phyloP scores from a whole-genome alignment of 35 echinoderm and acorn worm genomes.

The Anneissia japonica region DNA sequence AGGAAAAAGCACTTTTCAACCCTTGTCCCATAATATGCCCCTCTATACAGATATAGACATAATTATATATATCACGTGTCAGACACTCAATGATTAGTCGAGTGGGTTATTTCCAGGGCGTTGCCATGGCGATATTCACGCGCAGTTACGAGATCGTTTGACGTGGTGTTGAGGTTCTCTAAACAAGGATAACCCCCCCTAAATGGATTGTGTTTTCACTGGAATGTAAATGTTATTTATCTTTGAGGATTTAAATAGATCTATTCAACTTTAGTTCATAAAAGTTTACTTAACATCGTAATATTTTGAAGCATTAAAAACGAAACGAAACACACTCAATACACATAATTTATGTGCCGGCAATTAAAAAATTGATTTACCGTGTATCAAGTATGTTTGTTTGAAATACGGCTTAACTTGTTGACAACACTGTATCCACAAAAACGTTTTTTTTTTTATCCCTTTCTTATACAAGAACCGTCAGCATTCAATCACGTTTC shows the following conservation, averaged over 20 bases:
- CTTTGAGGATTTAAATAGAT: not conserved
- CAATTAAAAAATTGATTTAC: not conserved
- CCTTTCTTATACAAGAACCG: too few relatives aligned
- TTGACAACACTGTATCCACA: not conserved
- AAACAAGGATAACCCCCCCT: not conserved
- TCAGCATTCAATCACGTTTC: too few relatives aligned
- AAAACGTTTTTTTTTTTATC: too few relatives aligned
- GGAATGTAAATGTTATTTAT: not conserved
- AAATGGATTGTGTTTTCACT: too few relatives aligned
- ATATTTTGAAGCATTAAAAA: too few relatives aligned
- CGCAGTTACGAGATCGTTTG: not conserved
- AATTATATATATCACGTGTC: not conserved
- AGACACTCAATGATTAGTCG: not conserved
- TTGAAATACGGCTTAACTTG: not conserved
- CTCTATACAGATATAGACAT: too few relatives aligned
- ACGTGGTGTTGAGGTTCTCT: not conserved
- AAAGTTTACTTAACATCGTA: not conserved
- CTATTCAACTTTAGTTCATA: not conserved
- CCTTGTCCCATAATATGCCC: too few relatives aligned
- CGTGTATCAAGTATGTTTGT: not conserved
- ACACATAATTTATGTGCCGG: not conserved
- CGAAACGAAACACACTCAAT: too few relatives aligned
- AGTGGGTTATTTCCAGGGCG: too few relatives aligned
- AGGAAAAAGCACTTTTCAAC: too few relatives aligned
- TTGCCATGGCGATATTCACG: too few relatives aligned